Base-by-base conservation (phyloP, 2,888 invertebrate species). In the Pseudococcus jackbeardsleyi region DNA sequence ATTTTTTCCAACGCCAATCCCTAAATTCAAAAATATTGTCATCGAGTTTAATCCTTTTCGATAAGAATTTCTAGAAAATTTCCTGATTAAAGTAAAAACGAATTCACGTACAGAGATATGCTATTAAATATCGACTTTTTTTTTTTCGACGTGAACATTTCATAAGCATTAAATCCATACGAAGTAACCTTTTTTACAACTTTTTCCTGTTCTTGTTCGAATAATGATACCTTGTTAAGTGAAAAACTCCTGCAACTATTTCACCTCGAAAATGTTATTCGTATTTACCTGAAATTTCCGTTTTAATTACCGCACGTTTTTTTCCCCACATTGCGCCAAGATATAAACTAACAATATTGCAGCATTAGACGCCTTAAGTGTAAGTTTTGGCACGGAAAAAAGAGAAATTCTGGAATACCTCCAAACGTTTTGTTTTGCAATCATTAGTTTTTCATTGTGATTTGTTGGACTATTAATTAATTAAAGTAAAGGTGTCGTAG, bases 371-470 rank as follows among this genome's bases (percentile, higher is more conserved):
- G 42, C 33, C 19, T 46, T 17, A 46, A 82, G 79, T 42, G 46
- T 46, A 82, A 77, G 39, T 77, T 82, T 82, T 82, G 79, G 79
- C 79, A 82, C 79, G 46, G 79, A 82, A 46, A 82, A 82, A 82
- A 33, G 42, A 82, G 33, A 46, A 82, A 46, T 82, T 82, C 79
- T 82, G 79, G 79, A 82, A 82, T 46, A 19, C 11, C 46, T 82
- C 79, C 79, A 82, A 82, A 82, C 79, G 77, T 82, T 82, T 82
- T 82, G 79, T 82, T n/a, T 82, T 11, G 39, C 46, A 39, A 46
- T 19, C 79, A 46, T 46, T 42, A 82, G 64, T 72, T 72, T 72
- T 72, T 72, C 33, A 17, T 33, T 12, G 33, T 72, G 72, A 72
- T 33, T 72, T 72, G 6, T 72, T 64, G 15, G 39, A 77, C 39